Evolutionary conservation across 2,113 vertebrate species (phyloP), one percentile per base, ranked within the genome.

Genomic region (Boulengeromyrus knoepffleri): DNA sequence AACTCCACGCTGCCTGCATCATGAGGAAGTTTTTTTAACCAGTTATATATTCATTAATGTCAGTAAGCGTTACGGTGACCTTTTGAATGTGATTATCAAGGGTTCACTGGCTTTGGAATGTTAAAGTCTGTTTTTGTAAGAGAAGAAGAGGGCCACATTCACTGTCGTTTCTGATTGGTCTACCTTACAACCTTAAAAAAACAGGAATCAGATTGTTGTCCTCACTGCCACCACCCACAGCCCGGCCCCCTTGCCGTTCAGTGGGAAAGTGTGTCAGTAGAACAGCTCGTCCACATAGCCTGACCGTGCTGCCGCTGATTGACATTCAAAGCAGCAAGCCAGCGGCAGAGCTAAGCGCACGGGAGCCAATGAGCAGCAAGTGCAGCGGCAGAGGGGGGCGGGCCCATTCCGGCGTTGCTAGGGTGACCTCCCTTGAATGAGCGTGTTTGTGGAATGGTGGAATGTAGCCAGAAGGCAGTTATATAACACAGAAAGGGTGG

Each of bases 241-340:
- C 91, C 66, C 93, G 93, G 58, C 91, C 49, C 85, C 62, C 62
- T 31, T 13, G 62, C 62, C 88, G 39, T 91, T 94, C 89, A 95
- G 89, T 93, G 92, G 90, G 92, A 95, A 96, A 96, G 93, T 94
- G 94, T 96, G 95, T 96, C 96, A 96, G 95, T 96, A 93, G 95
- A 95, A 90, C 95, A 95, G 93, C 91, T 94, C 90, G 86, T 92
- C 90, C 91, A 90, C 88, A 90, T 91, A 93, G 93, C 93, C 92
- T 91, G 94, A 91, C 88, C 50, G 66, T 91, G 91, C 88, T 21
- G 91, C 94, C 91, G 91, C 93, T 93, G 94, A 95, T 91, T 91
- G 94, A 93, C 94, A 92, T 91, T 88, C 91, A 92, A 92, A 92
- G n/a, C 5, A 46, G 90, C 94, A 0, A 95, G 89, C 95, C 90